Evolutionary conservation across 2,113 vertebrate genomes (phyloP).

Genomic region (Phalacrocorax brasilianus): DNA sequence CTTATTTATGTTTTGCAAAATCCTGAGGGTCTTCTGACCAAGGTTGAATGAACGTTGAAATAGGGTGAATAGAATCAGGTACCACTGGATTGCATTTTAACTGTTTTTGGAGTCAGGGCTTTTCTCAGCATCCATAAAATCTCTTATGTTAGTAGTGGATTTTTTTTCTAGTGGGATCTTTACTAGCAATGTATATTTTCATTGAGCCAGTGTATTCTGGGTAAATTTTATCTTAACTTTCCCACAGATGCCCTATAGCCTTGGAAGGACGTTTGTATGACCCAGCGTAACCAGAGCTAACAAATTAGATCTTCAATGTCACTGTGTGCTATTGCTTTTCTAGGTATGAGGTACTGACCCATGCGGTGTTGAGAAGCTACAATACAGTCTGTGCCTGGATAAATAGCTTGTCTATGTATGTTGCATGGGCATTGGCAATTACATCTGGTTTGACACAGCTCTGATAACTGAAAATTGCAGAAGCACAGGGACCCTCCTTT

Average conservation of each 20-base stretch:
- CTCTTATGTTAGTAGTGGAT: not conserved
- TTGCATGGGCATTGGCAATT: not conserved
- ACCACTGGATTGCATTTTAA: not conserved
- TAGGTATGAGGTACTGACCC: accelerated
- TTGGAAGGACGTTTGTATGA: not conserved
- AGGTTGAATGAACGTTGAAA: not conserved
- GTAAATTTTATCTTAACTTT: not conserved
- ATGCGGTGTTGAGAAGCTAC: not conserved
- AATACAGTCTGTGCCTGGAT: not conserved
- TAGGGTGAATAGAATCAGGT: not conserved
- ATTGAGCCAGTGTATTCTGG: not conserved
- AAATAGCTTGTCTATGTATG: not conserved
- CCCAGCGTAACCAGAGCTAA: accelerated
- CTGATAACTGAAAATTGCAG: not conserved
- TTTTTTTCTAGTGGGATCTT: not conserved
- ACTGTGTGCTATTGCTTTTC: not conserved
- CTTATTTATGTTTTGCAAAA: not conserved
- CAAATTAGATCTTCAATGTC: not conserved
- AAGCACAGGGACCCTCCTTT: not conserved
- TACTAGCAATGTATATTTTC: not conserved
- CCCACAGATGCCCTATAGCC: not conserved
- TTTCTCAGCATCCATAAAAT: not conserved
- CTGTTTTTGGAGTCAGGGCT: not conserved
- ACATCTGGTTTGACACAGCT: not conserved
- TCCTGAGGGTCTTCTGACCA: not conserved